A percentile compares a stretch with the other conserved stretches of the same genome.
Conservation (phyloP, 1,140 invertebrate species). For the Lasioglossum baleicum region DNA sequence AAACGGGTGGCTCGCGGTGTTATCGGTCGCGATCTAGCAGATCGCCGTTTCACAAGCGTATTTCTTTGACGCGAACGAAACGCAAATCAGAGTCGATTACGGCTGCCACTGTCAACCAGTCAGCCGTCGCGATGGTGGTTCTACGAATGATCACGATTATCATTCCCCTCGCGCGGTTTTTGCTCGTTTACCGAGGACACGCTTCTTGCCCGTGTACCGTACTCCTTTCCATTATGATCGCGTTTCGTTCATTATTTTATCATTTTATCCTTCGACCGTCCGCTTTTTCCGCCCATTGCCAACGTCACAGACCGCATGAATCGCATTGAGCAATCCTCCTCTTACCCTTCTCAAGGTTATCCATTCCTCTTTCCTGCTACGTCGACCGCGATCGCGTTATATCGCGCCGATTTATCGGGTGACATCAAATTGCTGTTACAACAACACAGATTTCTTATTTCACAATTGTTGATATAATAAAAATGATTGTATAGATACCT, state of each 20-base stretch:
- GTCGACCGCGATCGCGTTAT: too few relatives aligned
- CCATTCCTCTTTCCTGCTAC: background rate
- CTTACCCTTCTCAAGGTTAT: background rate
- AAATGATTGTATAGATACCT: too few relatives aligned
- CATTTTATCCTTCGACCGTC: background rate
- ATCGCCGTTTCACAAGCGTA: constrained; percentile 22
- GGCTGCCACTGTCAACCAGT: background rate
- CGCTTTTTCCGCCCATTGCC: background rate
- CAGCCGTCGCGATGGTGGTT: too few relatives aligned
- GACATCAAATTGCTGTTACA: too few relatives aligned
- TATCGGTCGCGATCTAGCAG: constrained; percentile 29
- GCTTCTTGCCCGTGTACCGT: background rate
- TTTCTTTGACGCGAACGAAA: constrained; percentile 10
- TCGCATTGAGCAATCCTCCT: background rate
- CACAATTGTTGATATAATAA: too few relatives aligned
- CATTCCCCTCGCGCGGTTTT: background rate
- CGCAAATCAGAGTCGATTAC: background rate
- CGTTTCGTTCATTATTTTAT: background rate
- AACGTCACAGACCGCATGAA: background rate
- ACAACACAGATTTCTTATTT: too few relatives aligned
- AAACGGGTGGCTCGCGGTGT: background rate
- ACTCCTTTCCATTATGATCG: constrained; percentile 3
- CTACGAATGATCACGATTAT: background rate
- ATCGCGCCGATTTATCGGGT: too few relatives aligned
- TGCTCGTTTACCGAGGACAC: constrained; percentile 10